phyloP scores from a whole-genome alignment of 2,888 invertebrate genomes.

The Seira ritae region DNA sequence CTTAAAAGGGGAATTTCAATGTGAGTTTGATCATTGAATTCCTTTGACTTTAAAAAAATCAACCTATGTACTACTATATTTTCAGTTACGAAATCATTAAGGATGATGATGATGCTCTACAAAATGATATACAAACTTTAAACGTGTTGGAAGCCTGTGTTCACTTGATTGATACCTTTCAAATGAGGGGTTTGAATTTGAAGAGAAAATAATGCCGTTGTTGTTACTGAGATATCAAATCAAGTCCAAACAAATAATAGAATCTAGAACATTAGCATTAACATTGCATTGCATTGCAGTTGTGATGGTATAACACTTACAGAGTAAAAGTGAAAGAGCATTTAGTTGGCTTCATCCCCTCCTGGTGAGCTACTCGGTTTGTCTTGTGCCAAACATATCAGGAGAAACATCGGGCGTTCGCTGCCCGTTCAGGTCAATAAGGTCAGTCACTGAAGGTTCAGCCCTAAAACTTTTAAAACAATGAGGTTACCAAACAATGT shows the following conservation, averaged over 20 bases:
- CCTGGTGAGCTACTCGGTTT: conserved; percentile 67
- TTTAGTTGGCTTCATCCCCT: not conserved
- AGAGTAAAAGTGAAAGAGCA: conserved; percentile 50
- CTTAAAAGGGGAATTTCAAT: too few species aligned
- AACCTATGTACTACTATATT: too few species aligned
- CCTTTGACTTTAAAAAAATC: too few species aligned
- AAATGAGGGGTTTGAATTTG: too few species aligned
- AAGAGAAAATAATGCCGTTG: not conserved
- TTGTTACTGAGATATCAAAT: not conserved
- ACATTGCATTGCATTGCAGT: conserved; percentile 23
- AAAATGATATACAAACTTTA: too few species aligned
- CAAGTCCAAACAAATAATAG: conserved; percentile 1
- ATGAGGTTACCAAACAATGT: conserved; percentile 46
- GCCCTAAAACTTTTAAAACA: conserved; percentile 63
- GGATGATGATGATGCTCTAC: too few species aligned
- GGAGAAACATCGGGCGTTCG: conserved; percentile 65
- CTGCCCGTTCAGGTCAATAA: conserved; percentile 65
- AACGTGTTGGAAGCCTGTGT: too few species aligned
- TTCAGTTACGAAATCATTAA: too few species aligned
- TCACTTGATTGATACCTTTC: too few species aligned
- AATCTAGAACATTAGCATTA: not conserved
- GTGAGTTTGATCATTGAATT: too few species aligned
- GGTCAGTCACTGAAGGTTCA: conserved; percentile 66
- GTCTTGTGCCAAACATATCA: conserved; percentile 69
- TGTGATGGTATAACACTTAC: not conserved